A percentile compares a stretch with the other conserved stretches of the same genome.
Evolutionary conservation across 2,888 invertebrate species (phyloP).

Genomic region (Ariolimax columbianus): DNA sequence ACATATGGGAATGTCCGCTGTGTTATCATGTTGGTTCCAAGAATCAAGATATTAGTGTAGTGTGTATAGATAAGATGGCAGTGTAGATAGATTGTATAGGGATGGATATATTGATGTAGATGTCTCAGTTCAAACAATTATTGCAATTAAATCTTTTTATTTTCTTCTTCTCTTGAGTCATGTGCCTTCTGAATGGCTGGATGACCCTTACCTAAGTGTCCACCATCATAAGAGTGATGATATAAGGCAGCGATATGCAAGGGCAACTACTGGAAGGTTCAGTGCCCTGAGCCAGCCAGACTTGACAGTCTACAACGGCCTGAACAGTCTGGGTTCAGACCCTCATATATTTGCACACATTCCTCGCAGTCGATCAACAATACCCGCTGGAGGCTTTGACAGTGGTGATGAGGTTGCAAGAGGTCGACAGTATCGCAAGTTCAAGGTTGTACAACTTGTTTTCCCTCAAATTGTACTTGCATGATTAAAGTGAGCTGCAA

Average conservation of each 20-base stretch:
- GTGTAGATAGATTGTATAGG: no score
- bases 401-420: conserved; percentile 12
- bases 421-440: conserved; percentile 47
- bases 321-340: conserved; percentile 1
- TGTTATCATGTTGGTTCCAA: no score
- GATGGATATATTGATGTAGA: no score
- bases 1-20: no score
- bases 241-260: conserved; percentile 46
- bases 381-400: conserved; percentile 35
- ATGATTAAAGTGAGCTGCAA: no score
- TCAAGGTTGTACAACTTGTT: conserved; percentile 24
- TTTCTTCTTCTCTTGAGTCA: not conserved
- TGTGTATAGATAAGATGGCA: no score
- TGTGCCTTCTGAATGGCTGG: conserved; percentile 57
- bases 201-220: not conserved
- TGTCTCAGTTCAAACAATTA: no score
- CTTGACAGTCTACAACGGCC: conserved; percentile 50
- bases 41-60: no score
- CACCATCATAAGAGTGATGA: not conserved
- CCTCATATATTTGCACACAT: conserved; percentile 22
- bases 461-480: not conserved
- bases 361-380: conserved; percentile 41
- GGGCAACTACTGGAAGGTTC: conserved; percentile 26
- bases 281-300: conserved; percentile 69
- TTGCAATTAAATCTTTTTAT: not conserved